These are phyloP conservation scores for Melanotaenia parkinsoni DNA, from an alignment of 2,797 vertebrate species.

Conservation along the genomic window DNA sequence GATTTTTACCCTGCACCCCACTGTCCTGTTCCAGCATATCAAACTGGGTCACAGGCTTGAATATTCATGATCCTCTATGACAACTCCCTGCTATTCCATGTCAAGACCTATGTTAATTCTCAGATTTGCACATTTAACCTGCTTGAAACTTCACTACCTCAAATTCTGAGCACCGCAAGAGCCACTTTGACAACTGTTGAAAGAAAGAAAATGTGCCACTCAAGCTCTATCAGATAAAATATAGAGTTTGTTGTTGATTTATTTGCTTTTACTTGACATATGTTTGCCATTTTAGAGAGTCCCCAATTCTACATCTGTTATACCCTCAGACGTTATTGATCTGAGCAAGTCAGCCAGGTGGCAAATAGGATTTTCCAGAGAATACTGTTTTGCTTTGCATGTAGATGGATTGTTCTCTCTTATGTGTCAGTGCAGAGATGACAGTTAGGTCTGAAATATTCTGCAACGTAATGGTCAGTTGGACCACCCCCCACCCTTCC, in stretches of 20 bases:
- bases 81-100: conserved; percentile 77
- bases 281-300: conserved; percentile 66
- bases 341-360: conserved; percentile 73
- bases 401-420: conserved; percentile 53
- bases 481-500: conserved; percentile 27
- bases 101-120: conserved; percentile 81
- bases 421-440: conserved; percentile 56
- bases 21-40: conserved; percentile 68
- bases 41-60: conserved; percentile 80
- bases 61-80: conserved; percentile 81
- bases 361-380: conserved; percentile 62
- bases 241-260: conserved; percentile 22
- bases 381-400: conserved; percentile 58
- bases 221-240: conserved; percentile 25
- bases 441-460: conserved; percentile 63
- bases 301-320: conserved; percentile 68
- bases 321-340: conserved; percentile 71
- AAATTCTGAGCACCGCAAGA: conserved; percentile 43
- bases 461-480: conserved; percentile 48
- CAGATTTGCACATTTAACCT: conserved; percentile 72
- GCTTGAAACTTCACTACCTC: conserved; percentile 62
- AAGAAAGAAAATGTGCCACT: conserved; percentile 41
- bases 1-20: conserved; percentile 68
- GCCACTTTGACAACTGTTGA: conserved; percentile 50
- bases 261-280: conserved; percentile 60